Base-by-base conservation (phyloP, 2,113 vertebrate genomes). In the Coptodon bakossiorum region DNA sequence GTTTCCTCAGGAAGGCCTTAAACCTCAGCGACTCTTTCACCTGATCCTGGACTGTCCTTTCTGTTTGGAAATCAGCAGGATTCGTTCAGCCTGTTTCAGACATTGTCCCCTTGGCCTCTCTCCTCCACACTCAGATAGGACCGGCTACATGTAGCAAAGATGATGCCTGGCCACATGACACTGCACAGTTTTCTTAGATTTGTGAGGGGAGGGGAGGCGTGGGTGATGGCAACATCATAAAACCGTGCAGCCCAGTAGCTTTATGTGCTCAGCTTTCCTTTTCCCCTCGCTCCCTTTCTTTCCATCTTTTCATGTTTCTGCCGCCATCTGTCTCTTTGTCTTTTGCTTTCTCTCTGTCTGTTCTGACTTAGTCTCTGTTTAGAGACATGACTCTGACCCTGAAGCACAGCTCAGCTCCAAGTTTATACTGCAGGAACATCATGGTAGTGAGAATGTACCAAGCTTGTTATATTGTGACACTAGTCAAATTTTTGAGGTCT, bases 1-100 rank as follows among this genome's bases (percentile, higher is more conserved):
- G 59, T 66, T 83, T 86, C 36, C 88, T 86, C 87, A 91, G 86
- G 92, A 93, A 85, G 73, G 56, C 9, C 57, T 68, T 57, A 9
- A 84, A 76, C 61, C 80, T 86, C 87, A 66, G 45, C 38, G 82
- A 59, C 82, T 63, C 52, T 36, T n/a, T 31, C 73, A 76, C 68
- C 90, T 89, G 71, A 80, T 63, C 4, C 48, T 38, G 34, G 71
- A 89, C 81, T 79, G 48, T 89, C 80, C 50, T 89, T 82, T 40
- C 59, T 86, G 66, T 57, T 82, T 63, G 82, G 61, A 86, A 82
- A 73, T 85, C 87, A 43, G 19, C 84, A 38, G 76, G 71, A 61
- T 80, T 76, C 4, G 0, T 73, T 45, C 68, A 17, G 34, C 50
- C 80, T 56, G 50, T 79, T 36, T 19, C 52, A 24, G 86, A 71